Evolutionary conservation across 1,140 invertebrate species (phyloP).

Genomic region (Linepithema humile): DNA sequence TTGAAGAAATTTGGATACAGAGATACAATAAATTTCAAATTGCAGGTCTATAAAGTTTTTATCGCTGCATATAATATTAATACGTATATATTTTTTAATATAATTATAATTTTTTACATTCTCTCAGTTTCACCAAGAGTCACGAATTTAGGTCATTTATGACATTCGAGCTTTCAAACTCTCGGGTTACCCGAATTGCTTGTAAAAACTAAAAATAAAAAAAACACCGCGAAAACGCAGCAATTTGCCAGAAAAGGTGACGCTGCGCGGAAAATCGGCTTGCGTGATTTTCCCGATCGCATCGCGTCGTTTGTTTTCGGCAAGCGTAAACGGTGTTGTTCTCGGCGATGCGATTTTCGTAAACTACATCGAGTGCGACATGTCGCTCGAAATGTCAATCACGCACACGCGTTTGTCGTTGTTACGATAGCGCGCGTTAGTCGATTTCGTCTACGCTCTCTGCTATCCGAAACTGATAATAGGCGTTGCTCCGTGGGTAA

Average conservation of each 20-base stretch:
- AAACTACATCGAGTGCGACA: not conserved
- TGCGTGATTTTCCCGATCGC: conserved; percentile 39
- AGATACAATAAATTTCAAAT: too few relatives aligned
- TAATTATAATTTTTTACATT: too few relatives aligned
- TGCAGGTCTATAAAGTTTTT: too few relatives aligned
- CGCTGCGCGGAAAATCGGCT: not conserved
- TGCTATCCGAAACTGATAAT: conserved; percentile 55
- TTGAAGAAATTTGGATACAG: not conserved
- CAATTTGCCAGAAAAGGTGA: conserved; percentile 9
- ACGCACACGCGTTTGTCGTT: conserved; percentile 8
- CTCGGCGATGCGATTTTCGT: conserved; percentile 29
- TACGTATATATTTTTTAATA: too few relatives aligned
- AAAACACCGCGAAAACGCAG: not conserved
- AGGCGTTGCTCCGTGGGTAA: conserved; percentile 49
- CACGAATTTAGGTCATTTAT: not conserved
- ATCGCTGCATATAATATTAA: too few relatives aligned
- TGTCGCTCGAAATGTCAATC: conserved; percentile 40
- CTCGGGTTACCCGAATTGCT: not conserved
- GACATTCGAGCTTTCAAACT: not conserved
- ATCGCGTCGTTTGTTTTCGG: conserved; percentile 21
- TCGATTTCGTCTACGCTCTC: conserved; percentile 42
- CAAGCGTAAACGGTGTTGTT: conserved; percentile 19
- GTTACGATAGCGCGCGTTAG: conserved; percentile 10
- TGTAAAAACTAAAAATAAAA: not conserved
- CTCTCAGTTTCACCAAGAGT: too few relatives aligned